Evolutionary conservation across 2,888 invertebrate genomes (phyloP), one percentile per base, ranked within the genome.

Genomic region (Allolobophora icterica): DNA sequence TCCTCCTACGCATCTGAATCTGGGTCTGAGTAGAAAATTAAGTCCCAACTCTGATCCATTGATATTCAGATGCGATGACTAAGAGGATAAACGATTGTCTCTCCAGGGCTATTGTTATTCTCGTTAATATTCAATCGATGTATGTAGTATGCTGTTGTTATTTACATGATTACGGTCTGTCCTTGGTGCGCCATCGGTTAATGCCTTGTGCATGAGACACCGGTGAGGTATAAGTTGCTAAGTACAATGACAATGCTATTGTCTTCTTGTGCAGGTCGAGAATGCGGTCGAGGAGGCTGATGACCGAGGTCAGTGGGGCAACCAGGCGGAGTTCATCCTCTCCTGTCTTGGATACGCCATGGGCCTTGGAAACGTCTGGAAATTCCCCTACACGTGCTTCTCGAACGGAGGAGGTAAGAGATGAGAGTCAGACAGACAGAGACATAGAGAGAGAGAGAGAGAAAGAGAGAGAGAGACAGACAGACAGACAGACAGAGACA

Each of bases 291-390:
- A 89, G 40, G 42, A 4, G 71, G 8, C n/a, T 15, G 8, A 6
- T n/a, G 40, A 45, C 0, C 8, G 91, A 13, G 91, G 89, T 6
- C 89, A 89, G n/a, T 91, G 91, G 91, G 30, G 71, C 33, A 90
- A 90, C 40, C 91, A 35, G 33, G 87, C 71, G 21, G 91, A 91
- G 58, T 91, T 91, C 90, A 89, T 91, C n/a, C 90, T 91, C 21
- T 91, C 89, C n/a, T 91, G 91, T n/a, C 91, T 91, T n/a, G 91
- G 91, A 30, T 91, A 91, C 89, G 91, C 91, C 52, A 90, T 91
- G 90, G 91, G 91, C 0, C 90, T 91, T 13, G 91, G 91, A 30
- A 91, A 91, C 33, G 89, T 91, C 33, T 91, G 91, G 91, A 89
- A 84, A 19, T 91, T 91, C 45, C 91, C 91, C 5, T 90, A 91